Evolutionary conservation across 2,113 vertebrate species (phyloP).

Genomic region (Indicator indicator): DNA sequence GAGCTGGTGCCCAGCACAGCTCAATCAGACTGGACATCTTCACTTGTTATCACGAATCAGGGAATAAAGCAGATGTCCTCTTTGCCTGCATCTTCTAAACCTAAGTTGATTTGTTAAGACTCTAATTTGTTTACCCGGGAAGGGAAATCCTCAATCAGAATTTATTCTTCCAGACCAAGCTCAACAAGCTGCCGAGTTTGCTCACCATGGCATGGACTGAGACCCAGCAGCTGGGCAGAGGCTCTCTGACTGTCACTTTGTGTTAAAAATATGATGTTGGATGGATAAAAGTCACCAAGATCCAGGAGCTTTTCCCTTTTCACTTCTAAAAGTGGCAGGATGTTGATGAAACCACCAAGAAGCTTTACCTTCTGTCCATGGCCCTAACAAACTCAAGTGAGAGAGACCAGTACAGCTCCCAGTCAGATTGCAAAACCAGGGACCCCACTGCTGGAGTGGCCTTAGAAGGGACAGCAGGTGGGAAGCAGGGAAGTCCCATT

Average conservation of each 20-base stretch:
- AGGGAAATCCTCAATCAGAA: background rate
- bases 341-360: background rate
- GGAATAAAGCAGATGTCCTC: background rate
- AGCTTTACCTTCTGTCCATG: background rate
- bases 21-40: rapidly evolving
- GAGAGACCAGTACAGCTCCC: background rate
- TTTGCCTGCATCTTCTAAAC: background rate
- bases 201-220: background rate
- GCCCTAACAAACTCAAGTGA: background rate
- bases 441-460: background rate
- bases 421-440: background rate
- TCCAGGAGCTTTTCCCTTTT: background rate
- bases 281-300: background rate
- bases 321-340: background rate
- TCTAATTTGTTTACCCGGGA: background rate
- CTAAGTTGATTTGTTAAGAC: background rate
- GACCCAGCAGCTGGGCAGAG: too few species aligned
- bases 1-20: background rate
- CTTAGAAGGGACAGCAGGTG: rapidly evolving
- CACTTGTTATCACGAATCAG: rapidly evolving
- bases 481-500: rapidly evolving
- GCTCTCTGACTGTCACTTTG: background rate
- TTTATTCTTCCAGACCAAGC: background rate
- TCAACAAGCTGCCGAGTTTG: background rate
- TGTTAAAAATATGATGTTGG: background rate